Base-by-base conservation (phyloP, 2,888 invertebrate genomes). In the Drosophila birchii region DNA sequence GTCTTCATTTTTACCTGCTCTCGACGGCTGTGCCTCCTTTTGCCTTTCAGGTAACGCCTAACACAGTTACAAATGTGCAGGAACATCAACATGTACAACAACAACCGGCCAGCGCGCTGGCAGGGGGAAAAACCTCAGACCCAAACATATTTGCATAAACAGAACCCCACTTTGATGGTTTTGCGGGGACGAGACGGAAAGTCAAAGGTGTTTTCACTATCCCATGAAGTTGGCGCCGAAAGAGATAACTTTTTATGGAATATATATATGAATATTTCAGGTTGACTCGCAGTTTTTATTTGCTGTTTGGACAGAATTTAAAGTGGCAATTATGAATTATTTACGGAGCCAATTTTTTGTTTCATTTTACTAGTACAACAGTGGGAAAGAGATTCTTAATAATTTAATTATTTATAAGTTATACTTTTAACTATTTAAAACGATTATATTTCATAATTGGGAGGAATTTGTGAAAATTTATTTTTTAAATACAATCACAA, bases 91-190 rank as follows among this genome's bases (percentile, higher is more conserved):
- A 70, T 55, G 9, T 51, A 47, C 44, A 55, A 45, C 49, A 56
- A 36, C 55, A 9, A 9, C 23, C 23, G 44, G 44, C 45, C 51
- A 51, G 47, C 67, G n/a, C 53, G 36, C 70, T 36, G 58, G 32
- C 41, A 62, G 55, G 70, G 51, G 59, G 59, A 76, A 63, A 63
- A 75, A 79, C 70, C 76, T 66, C 73, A 79, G 61, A 73, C 67
- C 79, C 66, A 72, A 75, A 78, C 69, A 78, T 81, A 84, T 85
- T 86, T 81, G 69, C 84, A 82, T 86, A 82, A 82, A 78, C 74
- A 78, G 68, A 57, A 64, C 71, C 69, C 60, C 67, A 64, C 80
- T 85, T 79, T 60, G 56, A 57, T 57, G 69, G 44, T 38, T 61
- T 62, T 49, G 55, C 54, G 23, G 3, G 6, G 1, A 12, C 2